Percentiles rank a stretch among this genome's conserved stretches.
Evolutionary conservation across 2,113 vertebrate species (phyloP).

Genomic region (Hirundichthys speculiger): DNA sequence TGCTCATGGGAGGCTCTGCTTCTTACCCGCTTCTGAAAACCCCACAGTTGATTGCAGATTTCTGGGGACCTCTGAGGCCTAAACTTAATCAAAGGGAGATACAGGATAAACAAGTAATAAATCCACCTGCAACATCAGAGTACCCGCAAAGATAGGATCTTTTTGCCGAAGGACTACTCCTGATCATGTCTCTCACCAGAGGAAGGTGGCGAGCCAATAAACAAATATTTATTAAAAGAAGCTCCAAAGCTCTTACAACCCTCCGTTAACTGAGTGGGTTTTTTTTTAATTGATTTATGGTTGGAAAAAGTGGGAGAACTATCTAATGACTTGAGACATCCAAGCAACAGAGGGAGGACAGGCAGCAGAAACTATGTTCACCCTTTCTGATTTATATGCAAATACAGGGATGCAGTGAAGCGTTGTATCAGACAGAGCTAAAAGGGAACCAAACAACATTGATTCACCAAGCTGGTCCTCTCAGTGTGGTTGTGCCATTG

Average conservation of each 20-base stretch:
- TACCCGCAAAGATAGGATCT: not conserved
- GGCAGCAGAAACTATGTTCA: slow-evolving; percentile 31
- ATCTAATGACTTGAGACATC: slow-evolving; percentile 22
- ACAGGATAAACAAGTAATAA: not conserved
- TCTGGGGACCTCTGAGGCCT: slow-evolving; percentile 43
- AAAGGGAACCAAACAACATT: slow-evolving; percentile 25
- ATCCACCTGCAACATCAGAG: slow-evolving; percentile 11
- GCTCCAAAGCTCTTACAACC: slow-evolving; percentile 11
- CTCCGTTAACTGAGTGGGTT: not conserved
- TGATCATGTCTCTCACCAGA: slow-evolving; percentile 7
- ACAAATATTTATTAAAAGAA: slow-evolving; percentile 17
- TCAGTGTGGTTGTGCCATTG: slow-evolving; percentile 9
- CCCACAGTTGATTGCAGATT: slow-evolving; percentile 57
- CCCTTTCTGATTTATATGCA: slow-evolving; percentile 66
- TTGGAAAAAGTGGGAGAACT: not conserved
- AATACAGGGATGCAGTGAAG: slow-evolving; percentile 49
- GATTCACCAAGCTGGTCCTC: slow-evolving; percentile 15
- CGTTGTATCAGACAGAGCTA: slow-evolving; percentile 25
- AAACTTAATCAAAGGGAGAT: slow-evolving; percentile 12
- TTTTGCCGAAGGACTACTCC: not conserved
- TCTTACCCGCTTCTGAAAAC: slow-evolving; percentile 45
- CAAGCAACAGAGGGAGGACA: not conserved
- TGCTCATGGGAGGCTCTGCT: slow-evolving; percentile 31
- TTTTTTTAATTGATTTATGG: not conserved
- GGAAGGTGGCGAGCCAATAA: slow-evolving; percentile 6